A percentile compares a stretch with the other conserved stretches of the same genome.
These are phyloP conservation scores for Rhorus exstirpatorius DNA, from an alignment of 2,888 invertebrate genomes.

Conservation along the genomic window DNA sequence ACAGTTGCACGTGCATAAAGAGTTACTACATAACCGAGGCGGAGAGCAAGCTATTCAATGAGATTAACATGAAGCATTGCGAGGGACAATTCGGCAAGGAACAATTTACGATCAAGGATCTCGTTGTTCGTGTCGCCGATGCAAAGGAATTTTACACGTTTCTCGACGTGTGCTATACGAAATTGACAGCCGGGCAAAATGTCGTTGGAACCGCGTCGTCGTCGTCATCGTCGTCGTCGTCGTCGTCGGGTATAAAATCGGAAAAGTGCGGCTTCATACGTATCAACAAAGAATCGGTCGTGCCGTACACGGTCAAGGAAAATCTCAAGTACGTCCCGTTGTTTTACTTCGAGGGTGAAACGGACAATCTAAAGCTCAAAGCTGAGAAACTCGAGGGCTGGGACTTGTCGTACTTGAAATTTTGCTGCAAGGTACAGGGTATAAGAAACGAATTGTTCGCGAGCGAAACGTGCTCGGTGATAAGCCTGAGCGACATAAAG, in stretches of 20 bases:
- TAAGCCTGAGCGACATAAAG: slow-evolving; percentile 95
- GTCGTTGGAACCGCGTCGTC: slow-evolving; percentile 82
- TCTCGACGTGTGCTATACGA: slow-evolving; percentile 95
- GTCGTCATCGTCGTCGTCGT: slow-evolving; percentile 87
- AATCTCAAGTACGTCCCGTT: slow-evolving; percentile 95
- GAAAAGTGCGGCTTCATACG: slow-evolving; percentile 96
- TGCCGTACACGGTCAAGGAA: slow-evolving; percentile 95
- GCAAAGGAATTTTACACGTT: slow-evolving; percentile 96
- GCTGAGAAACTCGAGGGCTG: slow-evolving; percentile 95
- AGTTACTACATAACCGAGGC: slow-evolving; percentile 97
- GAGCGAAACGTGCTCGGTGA: slow-evolving; percentile 96
- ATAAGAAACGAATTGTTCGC: slow-evolving; percentile 96
- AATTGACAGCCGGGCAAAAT: slow-evolving; percentile 90
- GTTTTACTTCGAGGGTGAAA: slow-evolving; percentile 96
- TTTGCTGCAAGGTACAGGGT: slow-evolving; percentile 97
- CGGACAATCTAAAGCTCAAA: slow-evolving; percentile 95
- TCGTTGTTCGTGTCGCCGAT: slow-evolving; percentile 95
- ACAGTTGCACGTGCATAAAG: slow-evolving; percentile 95
- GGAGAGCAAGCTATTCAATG: slow-evolving; percentile 95
- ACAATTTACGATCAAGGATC: slow-evolving; percentile 94
- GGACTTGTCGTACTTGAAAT: slow-evolving; percentile 97
- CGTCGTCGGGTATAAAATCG: slow-evolving; percentile 78
- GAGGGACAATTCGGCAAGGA: slow-evolving; percentile 96
- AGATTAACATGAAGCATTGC: slow-evolving; percentile 97
- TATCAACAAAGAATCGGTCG: slow-evolving; percentile 97